Base-by-base conservation (phyloP, 2,113 vertebrate genomes). In the Eptesicus fuscus region DNA sequence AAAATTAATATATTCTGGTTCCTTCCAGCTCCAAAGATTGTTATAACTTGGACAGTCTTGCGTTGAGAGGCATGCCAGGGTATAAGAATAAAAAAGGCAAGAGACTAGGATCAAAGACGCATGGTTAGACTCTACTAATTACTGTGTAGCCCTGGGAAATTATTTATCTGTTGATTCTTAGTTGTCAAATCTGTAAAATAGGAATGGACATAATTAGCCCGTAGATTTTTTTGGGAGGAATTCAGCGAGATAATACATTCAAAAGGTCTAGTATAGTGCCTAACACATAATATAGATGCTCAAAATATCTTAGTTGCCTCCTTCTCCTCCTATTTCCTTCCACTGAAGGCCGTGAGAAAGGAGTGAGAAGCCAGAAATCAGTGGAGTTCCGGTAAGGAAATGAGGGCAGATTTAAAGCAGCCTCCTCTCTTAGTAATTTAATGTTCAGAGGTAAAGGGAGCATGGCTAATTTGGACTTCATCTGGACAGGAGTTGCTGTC, bases 161-260 rank as follows among this genome's bases (percentile, higher is more conserved):
- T 79, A 94, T 77, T 85, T 83, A 74, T 83, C 18, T 76, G 10
- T 28, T 95, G 56, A 94, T 67, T 83, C 22, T 94, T 93, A 83
- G 12, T 67, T 88, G 40, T 70, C 16, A 91, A 12, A 78, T 78
- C n/a, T 63, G 4, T 35, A 85, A 74, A 95, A 80, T 67, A 83
- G 14, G n/a, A 93, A 86, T 89, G 32, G 91, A 86, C 94, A 73
- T 78, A 56, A 73, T 82, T 53, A 90, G 28, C 30, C 17, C 1
- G 7, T 35, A n/a, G 65, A 20, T 30, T 73, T 83, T 87, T 49
- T 17, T 7, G 13, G 10, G 22, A 73, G n/a, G 12, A 51, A 92
- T 49, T 90, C 8, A 76, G 16, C 77, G 49, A 90, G 32, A 16
- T 40, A 37, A 13, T 71, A 16, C 53, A 59, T 94, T 80, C 7